Evolutionary conservation across 2,113 vertebrate genomes (phyloP), one percentile per base, ranked within the genome.

Genomic region (Colius striatus): DNA sequence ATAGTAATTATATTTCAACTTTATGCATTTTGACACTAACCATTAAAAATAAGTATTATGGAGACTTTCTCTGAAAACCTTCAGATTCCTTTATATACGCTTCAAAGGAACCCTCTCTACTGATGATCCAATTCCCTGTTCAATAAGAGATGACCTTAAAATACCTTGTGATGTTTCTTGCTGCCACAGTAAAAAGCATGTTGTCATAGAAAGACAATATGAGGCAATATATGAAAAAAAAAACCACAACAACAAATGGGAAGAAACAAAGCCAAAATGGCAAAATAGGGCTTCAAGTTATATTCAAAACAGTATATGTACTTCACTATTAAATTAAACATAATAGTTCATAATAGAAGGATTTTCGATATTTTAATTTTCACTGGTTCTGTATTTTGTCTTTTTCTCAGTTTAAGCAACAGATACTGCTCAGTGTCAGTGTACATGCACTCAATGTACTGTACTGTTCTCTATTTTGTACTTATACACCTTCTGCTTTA

Each of bases 101-200:
- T 71, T 67, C 68, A 67, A 71, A 71, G 32, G 8, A 48, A 32
- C 14, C 73, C 71, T 73, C 29, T 82, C 22, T 60, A 72, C 26
- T 48, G 30, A 84, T 79, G 38, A 32, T 94, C 54, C 71, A 62
- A 84, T 87, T 57, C 41, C 62, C 55, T 75, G 14, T 25, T 89
- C 75, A 70, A 32, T 48, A 80, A 76, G 20, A 67, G 48, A 75
- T 74, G 79, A 94, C 76, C 79, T 92, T 83, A 91, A 80, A 89
- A 88, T 50, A 89, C 30, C 48, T 79, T 67, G 36, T 51, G 30
- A 79, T 68, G 32, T 66, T 94, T 66, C 83, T 77, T 74, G 27
- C 22, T 92, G 61, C 48, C 63, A 91, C 53, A 93, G 63, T 80
- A 88, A 90, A 43, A 66, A 80, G 43, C 73, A 17, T 78, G 47